phyloP scores from a whole-genome alignment of 1,140 invertebrate genomes.

The Mesaphorura yosii region DNA sequence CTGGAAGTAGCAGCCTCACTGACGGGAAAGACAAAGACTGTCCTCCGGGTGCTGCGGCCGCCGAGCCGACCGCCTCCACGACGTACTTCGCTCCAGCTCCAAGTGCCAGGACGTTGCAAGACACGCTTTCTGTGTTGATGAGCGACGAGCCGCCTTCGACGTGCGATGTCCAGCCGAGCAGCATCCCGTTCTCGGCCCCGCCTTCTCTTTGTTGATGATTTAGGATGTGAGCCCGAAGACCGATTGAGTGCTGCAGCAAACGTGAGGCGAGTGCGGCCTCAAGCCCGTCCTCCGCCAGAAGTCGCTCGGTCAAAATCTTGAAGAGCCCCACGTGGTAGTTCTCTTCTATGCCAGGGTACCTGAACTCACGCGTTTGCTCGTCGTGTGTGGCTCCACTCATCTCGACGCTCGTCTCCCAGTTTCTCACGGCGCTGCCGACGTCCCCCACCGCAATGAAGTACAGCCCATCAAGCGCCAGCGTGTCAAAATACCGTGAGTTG shows the following conservation, averaged over 20 bases:
- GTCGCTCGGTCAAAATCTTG: slow-evolving; percentile 10
- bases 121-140: slow-evolving; percentile 13
- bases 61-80: too few species aligned
- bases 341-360: slow-evolving; percentile 12
- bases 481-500: slow-evolving; percentile 14
- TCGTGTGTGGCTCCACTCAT: slow-evolving; percentile 6
- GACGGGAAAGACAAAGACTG: too few species aligned
- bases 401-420: background rate
- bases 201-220: slow-evolving; percentile 13
- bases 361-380: background rate
- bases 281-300: background rate
- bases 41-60: too few species aligned
- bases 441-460: slow-evolving; percentile 5
- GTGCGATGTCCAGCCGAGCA: slow-evolving; percentile 13
- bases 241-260: slow-evolving; percentile 11
- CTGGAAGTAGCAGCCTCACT: too few species aligned
- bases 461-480: slow-evolving; percentile 14
- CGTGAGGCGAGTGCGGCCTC: background rate
- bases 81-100: slow-evolving; percentile 6
- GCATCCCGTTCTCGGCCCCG: slow-evolving; percentile 1
- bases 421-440: background rate
- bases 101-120: slow-evolving; percentile 2
- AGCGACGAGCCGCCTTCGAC: background rate
- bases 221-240: slow-evolving; percentile 10
- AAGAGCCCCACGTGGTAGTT: slow-evolving; percentile 20